Evolutionary conservation across 2,888 invertebrate genomes (phyloP), one percentile per base, ranked within the genome.

Genomic region (Ichneumon xanthorius): DNA sequence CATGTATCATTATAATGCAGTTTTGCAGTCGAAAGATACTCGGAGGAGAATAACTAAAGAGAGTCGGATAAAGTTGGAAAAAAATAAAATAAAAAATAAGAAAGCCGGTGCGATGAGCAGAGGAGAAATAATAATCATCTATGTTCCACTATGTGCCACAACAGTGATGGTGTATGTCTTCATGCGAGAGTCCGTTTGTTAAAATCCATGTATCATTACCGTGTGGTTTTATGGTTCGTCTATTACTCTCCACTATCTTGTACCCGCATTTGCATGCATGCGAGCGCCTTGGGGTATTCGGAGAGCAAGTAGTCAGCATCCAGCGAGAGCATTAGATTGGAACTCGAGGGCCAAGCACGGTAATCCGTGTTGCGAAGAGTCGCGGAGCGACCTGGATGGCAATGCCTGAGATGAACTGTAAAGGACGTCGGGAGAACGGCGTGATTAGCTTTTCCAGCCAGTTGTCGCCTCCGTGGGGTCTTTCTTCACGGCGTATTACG

Each of bases 401-500:
- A 85, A 85, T 65, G 71, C 30, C 65, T 76, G 73, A 85, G 86
- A 89, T 87, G 86, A 89, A 89, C 89, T 88, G 89, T 88, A 80
- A 84, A 84, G 88, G 86, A 87, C 80, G 82, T 79, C 72, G 71
- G 67, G 72, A 50, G 63, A 79, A 76, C 30, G 22, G 76, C 88
- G 87, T 89, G 89, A 90, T 91, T 90, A 91, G 91, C 65, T 89
- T 87, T 84, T 88, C 80, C 80, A 87, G 86, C 87, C 87, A 87
- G 90, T 91, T 91, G 89, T 90, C 90, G 87, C 91, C 92, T 89
- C 91, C 58, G 55, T 76, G 80, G 84, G 84, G 80, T 76, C 63
- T 80, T 84, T 40, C 75, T 70, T 63, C 48, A 40, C 30, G 53
- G 61, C 40, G 48, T 67, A 53, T 53, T 50, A 63, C 30, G 40